Base-by-base conservation (phyloP, 2,797 vertebrate species). In the Catamblyrhynchus diadema region DNA sequence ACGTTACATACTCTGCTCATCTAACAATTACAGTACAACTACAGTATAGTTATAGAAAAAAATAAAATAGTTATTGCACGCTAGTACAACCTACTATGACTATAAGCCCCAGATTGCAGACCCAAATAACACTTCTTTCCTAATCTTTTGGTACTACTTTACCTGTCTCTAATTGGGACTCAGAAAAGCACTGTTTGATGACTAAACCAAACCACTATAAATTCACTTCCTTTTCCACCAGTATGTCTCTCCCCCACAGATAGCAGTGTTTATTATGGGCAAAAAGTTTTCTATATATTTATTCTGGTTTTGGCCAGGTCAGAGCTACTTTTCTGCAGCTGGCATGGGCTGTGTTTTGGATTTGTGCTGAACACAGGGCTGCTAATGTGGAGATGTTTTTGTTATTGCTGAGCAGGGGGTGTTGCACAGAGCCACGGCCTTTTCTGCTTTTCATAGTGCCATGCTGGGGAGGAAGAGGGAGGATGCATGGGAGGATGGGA, bases 401-500 rank as follows among this genome's bases (percentile, higher is more conserved):
- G 27, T 25, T 56, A 12, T 50, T 50, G 20, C 32, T 75, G 70
- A 39, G 27, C 35, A 61, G 54, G 20, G 12, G 1, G n/a, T n/a
- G n/a, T 6, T 60, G 4, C 18, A 23, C 45, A 81, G 47, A 67
- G 18, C 41, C 25, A 11, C 27, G 35, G 22, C 15, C 23, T 48
- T 44, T 75, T 44, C 42, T 44, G 32, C 5, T 30, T 67, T 16
- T 41, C 3, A 4, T 8, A 0, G 1, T 32, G 45, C 39, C 53
- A 9, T 0, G 4, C 0, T 24, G 62, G 41, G 22, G 20, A 48
- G 35, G 30, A 41, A 4, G 2, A 11, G 4, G 3, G 41, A 6
- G 8, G 14, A 3, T 45, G 3, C 3, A 5, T 6, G 25, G 14
- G n/a, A 72, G 12, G 7, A 0, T 80, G 51, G 15, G 33, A 60